Base-by-base conservation (phyloP, 2,113 vertebrate species). In the Tachysurus vachellii region DNA sequence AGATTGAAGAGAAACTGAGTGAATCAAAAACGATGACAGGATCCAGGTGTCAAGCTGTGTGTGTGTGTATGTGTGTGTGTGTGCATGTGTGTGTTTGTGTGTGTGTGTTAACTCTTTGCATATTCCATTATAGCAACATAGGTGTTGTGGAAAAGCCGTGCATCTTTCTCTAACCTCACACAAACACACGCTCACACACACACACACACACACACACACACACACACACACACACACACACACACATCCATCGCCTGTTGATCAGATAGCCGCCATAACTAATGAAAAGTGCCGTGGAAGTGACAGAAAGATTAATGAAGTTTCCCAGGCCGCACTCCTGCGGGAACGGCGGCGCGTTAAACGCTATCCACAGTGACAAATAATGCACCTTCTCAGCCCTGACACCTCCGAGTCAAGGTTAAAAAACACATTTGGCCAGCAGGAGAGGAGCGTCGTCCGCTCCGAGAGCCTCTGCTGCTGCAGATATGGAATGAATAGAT, bases 281-380 rank as follows among this genome's bases (percentile, higher is more conserved):
- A 97, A 98, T 98, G 97, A 96, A 97, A 97, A 97, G 95, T 93
- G 95, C 97, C 95, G 94, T 91, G 94, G 93, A 97, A 96, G 94
- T 97, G 97, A 98, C 98, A 98, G 96, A 93, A 94, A 96, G 97
- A 99, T 98, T 97, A 97, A 99, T 98, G 97, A 96, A 97, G 96
- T 97, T 95, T 95, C 94, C 96, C 87, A 82, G 91, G 93, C 94
- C 85, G 92, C 92, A 94, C 95, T 93, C 95, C 96, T 96, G 91
- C 93, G 95, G 94, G 96, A 95, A 93, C 94, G 83, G 88, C 90
- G 91, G 91, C 96, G 92, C 64, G 96, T 95, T 96, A 96, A 96
- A 94, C 90, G 93, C 95, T 95, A 94, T 96, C 97, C 96, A 96
- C 95, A 93, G 95, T 98, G 97, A 98, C 96, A 97, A 98, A 98